A percentile compares a stretch with the other conserved stretches of the same genome.
phyloP scores from a whole-genome alignment of 2,888 invertebrate species.

The Diplazon laetatorius region DNA sequence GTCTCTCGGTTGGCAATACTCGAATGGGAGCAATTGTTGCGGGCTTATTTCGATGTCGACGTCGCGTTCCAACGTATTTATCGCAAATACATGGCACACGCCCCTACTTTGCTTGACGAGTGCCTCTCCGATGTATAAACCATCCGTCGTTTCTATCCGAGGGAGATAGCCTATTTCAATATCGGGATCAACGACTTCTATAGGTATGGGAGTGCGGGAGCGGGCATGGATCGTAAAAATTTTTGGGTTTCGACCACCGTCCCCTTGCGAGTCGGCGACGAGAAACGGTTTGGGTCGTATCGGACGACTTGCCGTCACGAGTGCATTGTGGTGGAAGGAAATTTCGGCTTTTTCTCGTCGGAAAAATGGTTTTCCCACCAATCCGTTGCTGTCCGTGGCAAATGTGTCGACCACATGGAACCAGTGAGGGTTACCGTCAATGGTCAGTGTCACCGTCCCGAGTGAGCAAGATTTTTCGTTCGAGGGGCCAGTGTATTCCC shows the following conservation, averaged over 20 bases:
- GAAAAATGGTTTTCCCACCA: conserved; percentile 4
- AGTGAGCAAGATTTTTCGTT: neutral
- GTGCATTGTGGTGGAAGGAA: conserved; percentile 23
- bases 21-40: neutral
- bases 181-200: neutral
- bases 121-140: conserved; percentile 12
- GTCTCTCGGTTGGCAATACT: neutral
- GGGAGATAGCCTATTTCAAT: neutral
- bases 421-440: conserved; percentile 2
- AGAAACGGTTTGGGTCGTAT: conserved; percentile 30
- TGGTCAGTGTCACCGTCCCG: neutral
- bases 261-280: neutral
- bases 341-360: conserved; percentile 8
- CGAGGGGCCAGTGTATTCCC: no score
- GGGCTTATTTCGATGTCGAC: conserved; percentile 9
- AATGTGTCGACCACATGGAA: conserved; percentile 9
- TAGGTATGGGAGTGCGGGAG: neutral
- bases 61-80: neutral
- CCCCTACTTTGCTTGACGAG: neutral
- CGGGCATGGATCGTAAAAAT: neutral
- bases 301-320: conserved; percentile 13
- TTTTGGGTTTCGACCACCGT: neutral
- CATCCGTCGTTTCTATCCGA: neutral
- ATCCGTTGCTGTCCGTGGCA: neutral
- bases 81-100: neutral